phyloP scores from a whole-genome alignment of 2,888 invertebrate genomes.

The Glomeris marginata region DNA sequence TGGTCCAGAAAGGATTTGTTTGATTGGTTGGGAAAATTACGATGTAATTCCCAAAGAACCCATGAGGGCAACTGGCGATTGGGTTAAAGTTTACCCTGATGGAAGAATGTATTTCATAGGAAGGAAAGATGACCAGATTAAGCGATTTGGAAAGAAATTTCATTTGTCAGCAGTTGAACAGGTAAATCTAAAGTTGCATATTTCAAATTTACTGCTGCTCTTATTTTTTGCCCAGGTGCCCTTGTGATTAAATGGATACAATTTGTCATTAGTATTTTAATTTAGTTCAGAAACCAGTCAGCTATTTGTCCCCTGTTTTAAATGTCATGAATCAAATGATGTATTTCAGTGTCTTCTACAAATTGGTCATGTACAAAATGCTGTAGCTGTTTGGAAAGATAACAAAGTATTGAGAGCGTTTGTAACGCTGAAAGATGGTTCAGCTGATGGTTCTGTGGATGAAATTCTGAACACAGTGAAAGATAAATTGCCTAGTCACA shows the following conservation, averaged over 20 bases:
- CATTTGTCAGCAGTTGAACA: conserved; percentile 43
- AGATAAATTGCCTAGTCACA: background rate
- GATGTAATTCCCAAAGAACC: background rate
- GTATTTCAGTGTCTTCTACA: too few relatives aligned
- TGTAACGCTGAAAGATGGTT: background rate
- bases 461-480: background rate
- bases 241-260: background rate
- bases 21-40: conserved; percentile 21
- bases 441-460: background rate
- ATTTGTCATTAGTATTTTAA: background rate
- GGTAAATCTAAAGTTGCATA: conserved; percentile 21
- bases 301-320: too few relatives aligned
- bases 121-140: conserved; percentile 52
- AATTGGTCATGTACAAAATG: too few relatives aligned
- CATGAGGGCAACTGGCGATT: conserved; percentile 48
- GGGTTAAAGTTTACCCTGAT: conserved; percentile 35
- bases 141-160: conserved; percentile 58
- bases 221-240: conserved; percentile 8
- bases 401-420: too few relatives aligned
- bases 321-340: too few relatives aligned
- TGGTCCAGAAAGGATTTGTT: conserved; percentile 23
- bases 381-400: too few relatives aligned
- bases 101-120: conserved; percentile 31
- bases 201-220: conserved; percentile 21
- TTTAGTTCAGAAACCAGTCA: too few relatives aligned